These are phyloP conservation scores for Alsophila aescularia DNA, from an alignment of 2,888 invertebrate species.

Conservation along the genomic window DNA sequence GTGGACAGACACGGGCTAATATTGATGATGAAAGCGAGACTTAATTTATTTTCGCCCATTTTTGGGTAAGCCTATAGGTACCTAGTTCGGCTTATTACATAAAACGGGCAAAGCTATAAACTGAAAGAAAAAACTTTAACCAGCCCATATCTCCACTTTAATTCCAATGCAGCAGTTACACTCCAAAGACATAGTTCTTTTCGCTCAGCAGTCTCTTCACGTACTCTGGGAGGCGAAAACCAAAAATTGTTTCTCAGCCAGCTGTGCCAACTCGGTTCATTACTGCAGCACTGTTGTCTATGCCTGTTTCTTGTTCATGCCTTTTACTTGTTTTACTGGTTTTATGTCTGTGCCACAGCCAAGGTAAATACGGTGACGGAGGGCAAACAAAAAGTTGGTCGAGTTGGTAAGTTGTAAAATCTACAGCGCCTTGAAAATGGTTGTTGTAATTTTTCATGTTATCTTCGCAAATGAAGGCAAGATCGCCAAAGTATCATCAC, in stretches of 20 bases:
- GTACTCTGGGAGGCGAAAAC: slow-evolving; percentile 32
- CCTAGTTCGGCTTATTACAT: too few species aligned
- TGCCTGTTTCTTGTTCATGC: slow-evolving; percentile 7
- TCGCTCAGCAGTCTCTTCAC: slow-evolving; percentile 26
- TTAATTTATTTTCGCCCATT: too few species aligned
- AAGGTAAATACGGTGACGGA: slow-evolving; percentile 11
- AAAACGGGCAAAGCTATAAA: too few species aligned
- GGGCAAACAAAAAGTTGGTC: slow-evolving; percentile 4
- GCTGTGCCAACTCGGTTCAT: slow-evolving; percentile 40
- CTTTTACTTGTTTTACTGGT: too few species aligned
- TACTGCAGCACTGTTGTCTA: slow-evolving; percentile 20
- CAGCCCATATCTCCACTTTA: not conserved
- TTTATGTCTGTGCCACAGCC: slow-evolving; percentile 9
- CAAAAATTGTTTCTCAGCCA: slow-evolving; percentile 37
- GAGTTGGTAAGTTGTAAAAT: slow-evolving; percentile 1
- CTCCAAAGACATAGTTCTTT: slow-evolving; percentile 22
- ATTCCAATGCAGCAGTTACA: slow-evolving; percentile 2
- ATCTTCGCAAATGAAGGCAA: too few species aligned
- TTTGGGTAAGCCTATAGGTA: too few species aligned
- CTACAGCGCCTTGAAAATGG: not conserved
- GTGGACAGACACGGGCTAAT: too few species aligned
- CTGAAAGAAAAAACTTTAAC: not conserved
- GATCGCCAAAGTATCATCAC: too few species aligned
- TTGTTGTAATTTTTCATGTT: not conserved
- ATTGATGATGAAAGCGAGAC: too few species aligned